These are phyloP conservation scores for Parasteatoda lunata DNA, from an alignment of 2,888 invertebrate genomes.

Conservation along the genomic window DNA sequence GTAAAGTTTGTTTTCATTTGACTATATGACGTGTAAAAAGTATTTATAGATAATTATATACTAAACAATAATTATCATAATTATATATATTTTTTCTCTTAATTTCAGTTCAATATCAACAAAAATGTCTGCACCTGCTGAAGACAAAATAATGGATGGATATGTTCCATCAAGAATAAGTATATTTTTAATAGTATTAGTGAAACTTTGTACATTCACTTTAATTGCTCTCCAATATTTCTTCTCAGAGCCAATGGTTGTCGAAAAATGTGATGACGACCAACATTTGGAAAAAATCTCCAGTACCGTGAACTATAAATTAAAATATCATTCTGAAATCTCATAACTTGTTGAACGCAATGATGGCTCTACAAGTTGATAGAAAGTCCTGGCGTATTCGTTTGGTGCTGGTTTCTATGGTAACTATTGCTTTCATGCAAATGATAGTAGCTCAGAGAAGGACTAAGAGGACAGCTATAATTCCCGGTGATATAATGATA, in stretches of 20 bases:
- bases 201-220: not conserved
- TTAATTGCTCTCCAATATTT: not conserved
- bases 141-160: not conserved
- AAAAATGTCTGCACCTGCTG: too few relatives aligned
- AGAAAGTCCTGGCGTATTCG: not conserved
- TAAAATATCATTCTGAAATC: not conserved
- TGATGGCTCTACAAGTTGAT: not conserved
- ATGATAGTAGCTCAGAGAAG: slow-evolving; percentile 31
- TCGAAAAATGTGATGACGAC: not conserved
- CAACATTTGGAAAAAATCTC: not conserved
- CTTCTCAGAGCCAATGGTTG: not conserved
- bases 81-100: too few relatives aligned
- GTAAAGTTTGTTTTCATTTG: too few relatives aligned
- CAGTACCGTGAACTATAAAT: not conserved
- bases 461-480: slow-evolving; percentile 74
- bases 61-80: too few relatives aligned
- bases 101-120: too few relatives aligned
- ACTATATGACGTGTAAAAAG: too few relatives aligned
- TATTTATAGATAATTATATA: too few relatives aligned
- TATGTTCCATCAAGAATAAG: not conserved
- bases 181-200: not conserved
- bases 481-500: slow-evolving; percentile 79
- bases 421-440: not conserved
- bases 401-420: not conserved
- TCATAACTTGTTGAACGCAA: not conserved